Percentiles rank a stretch among this genome's conserved stretches.
Evolutionary conservation across 2,113 vertebrate species (phyloP).

Genomic region (Opisthocomus hoazin): DNA sequence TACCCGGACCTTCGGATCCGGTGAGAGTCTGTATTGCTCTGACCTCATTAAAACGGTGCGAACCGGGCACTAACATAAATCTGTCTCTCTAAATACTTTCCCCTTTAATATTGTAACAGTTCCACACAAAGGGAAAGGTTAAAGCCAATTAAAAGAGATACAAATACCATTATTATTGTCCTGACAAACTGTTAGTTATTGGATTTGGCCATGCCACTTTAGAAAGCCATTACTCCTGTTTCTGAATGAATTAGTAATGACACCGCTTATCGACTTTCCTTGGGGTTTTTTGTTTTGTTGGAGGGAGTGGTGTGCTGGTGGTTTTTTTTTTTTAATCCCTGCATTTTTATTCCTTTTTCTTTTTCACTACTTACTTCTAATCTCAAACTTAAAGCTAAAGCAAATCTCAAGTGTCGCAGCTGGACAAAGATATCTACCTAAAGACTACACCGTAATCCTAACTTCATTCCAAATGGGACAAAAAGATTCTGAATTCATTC

Average conservation of each 20-base stretch:
- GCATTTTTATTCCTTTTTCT: neutral
- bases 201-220: conserved; percentile 58
- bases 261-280: conserved; percentile 51
- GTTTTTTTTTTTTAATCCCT: neutral
- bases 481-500: neutral
- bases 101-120: conserved; percentile 71
- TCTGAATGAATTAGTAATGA: conserved; percentile 63
- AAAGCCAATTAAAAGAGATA: conserved; percentile 71
- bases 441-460: neutral
- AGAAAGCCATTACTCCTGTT: conserved; percentile 56
- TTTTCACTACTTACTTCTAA: neutral
- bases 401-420: neutral
- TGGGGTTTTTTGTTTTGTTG: neutral
- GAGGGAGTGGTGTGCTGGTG: neutral
- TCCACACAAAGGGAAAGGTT: conserved; percentile 69
- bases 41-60: conserved; percentile 73
- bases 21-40: conserved; percentile 68
- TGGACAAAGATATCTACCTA: conserved; percentile 4
- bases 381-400: neutral
- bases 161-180: conserved; percentile 66
- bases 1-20: conserved; percentile 66
- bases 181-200: conserved; percentile 61
- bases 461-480: neutral
- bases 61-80: conserved; percentile 60
- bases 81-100: conserved; percentile 66